Percentiles rank a stretch among this genome's conserved stretches.
phyloP scores from a whole-genome alignment of 2,797 vertebrate genomes.

The Pitangus sulphuratus region DNA sequence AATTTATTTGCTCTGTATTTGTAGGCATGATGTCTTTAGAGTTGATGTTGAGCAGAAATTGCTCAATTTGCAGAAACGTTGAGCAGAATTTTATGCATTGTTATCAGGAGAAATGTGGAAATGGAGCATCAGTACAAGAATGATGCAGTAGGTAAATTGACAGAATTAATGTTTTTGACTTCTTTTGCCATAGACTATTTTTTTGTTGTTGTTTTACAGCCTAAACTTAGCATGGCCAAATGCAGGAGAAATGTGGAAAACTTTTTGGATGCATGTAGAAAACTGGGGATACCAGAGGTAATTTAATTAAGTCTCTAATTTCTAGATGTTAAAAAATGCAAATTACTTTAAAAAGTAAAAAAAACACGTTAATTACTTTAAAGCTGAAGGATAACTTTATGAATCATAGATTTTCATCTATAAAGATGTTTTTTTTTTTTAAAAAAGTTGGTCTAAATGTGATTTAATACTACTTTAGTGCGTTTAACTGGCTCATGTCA shows the following conservation, averaged over 20 bases:
- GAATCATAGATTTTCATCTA: not conserved
- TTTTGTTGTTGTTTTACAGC: slow-evolving; percentile 77
- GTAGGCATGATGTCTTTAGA: not conserved
- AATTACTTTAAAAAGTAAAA: not conserved
- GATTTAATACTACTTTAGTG: not conserved
- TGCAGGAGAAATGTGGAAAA: slow-evolving; percentile 96
- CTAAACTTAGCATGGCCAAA: slow-evolving; percentile 98
- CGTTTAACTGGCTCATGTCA: not conserved
- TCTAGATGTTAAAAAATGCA: not conserved
- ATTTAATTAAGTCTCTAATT: slow-evolving; percentile 58
- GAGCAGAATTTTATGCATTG: not conserved
- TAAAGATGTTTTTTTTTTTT: not conserved
- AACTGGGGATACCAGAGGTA: slow-evolving; percentile 93
- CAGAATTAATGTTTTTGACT: not conserved
- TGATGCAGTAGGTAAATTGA: not conserved
- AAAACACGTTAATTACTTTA: not conserved
- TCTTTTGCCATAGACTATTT: not conserved
- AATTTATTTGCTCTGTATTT: fast-evolving
- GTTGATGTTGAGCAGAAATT: not conserved
- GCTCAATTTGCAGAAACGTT: too few relatives aligned
- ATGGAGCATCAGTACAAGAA: not conserved
- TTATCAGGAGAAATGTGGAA: not conserved
- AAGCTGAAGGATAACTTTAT: not conserved
- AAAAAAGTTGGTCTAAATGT: not conserved
- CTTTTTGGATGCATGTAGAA: slow-evolving; percentile 94